These are phyloP conservation scores for Ctenopoma multispine DNA, from an alignment of 2,797 vertebrate species.

Conservation along the genomic window DNA sequence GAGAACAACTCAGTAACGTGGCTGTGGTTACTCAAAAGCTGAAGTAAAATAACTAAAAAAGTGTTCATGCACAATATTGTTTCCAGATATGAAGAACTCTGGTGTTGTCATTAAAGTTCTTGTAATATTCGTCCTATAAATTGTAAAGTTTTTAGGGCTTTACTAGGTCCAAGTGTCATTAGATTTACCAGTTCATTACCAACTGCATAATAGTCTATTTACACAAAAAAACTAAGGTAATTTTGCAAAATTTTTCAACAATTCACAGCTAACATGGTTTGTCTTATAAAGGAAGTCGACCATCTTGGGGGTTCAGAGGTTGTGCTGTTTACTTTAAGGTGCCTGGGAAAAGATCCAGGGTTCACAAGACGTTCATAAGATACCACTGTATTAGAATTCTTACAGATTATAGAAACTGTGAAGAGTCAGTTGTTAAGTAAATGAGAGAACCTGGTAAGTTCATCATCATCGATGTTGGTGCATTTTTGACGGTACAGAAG, in stretches of 20 bases:
- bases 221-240: not conserved
- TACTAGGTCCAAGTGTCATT: not conserved
- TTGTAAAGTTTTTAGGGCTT: not conserved
- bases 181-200: not conserved
- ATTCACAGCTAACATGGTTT: constrained; percentile 12
- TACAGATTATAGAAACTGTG: constrained; percentile 40
- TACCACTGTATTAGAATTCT: constrained; percentile 68
- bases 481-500: constrained; percentile 70
- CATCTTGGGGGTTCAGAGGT: constrained; percentile 41
- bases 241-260: not conserved
- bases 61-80: not conserved
- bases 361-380: constrained; percentile 72
- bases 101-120: not conserved
- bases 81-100: not conserved
- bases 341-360: constrained; percentile 59
- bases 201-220: not conserved
- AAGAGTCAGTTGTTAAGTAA: constrained; percentile 70
- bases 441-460: constrained; percentile 67
- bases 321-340: constrained; percentile 53
- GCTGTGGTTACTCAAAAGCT: not conserved
- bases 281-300: constrained; percentile 22
- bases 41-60: not conserved
- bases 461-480: constrained; percentile 42
- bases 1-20: not conserved
- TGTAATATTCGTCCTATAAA: not conserved